A percentile compares a stretch with the other conserved stretches of the same genome.
These are phyloP conservation scores for Yponomeuta cagnagella DNA, from an alignment of 2,888 invertebrate genomes.

Conservation along the genomic window DNA sequence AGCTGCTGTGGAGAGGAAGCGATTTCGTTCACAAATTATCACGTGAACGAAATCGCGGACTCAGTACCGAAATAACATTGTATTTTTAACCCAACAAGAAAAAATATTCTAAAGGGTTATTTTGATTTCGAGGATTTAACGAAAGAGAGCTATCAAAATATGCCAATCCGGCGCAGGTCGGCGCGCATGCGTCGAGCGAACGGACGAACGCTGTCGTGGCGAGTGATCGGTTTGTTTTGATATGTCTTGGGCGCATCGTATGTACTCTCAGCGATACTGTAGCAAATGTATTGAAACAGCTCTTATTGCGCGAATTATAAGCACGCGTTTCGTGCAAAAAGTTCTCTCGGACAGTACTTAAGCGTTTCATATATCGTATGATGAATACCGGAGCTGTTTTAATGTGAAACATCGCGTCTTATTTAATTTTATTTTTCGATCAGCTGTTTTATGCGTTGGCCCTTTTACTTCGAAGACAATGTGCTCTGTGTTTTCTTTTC, in stretches of 20 bases:
- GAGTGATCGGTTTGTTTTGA: slow-evolving; percentile 64
- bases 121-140: background rate
- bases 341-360: background rate
- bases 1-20: too few species aligned
- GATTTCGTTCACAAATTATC: background rate
- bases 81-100: background rate
- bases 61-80: too few species aligned
- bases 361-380: background rate
- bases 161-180: slow-evolving; percentile 43
- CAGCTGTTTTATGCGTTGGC: background rate
- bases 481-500: background rate
- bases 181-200: background rate
- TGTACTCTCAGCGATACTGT: background rate
- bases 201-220: slow-evolving; percentile 22
- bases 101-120: background rate
- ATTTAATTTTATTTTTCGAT: background rate
- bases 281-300: background rate
- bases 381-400: background rate
- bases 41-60: background rate
- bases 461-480: background rate
- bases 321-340: background rate
- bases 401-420: background rate
- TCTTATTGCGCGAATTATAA: background rate
- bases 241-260: slow-evolving; percentile 45
- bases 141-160: slow-evolving; percentile 54